Percentiles rank a stretch among this genome's conserved stretches.
Evolutionary conservation across 1,140 invertebrate genomes (phyloP).

Genomic region (Drosophila serrata): DNA sequence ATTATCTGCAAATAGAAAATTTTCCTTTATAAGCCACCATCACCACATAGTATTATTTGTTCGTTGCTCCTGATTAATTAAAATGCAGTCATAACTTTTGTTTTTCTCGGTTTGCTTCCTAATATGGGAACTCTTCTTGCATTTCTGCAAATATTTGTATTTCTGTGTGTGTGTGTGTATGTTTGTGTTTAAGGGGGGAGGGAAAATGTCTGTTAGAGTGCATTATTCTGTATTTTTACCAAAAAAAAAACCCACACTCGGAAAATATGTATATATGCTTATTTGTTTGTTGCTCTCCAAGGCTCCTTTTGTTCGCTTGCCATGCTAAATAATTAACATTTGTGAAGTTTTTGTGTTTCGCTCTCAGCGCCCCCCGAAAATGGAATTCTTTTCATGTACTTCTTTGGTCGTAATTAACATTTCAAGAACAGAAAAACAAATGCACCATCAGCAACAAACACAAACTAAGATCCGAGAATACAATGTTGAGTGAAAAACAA

Average conservation of each 20-base stretch:
- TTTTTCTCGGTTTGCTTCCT: not conserved
- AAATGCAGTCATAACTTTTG: slow-evolving; percentile 31
- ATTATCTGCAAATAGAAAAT: not conserved
- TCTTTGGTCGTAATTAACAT: slow-evolving; percentile 48
- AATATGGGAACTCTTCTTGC: slow-evolving; percentile 12
- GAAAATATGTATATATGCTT: not conserved
- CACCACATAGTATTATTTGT: not conserved
- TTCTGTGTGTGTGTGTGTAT: not conserved
- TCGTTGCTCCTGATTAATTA: slow-evolving; percentile 28
- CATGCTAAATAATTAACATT: slow-evolving; percentile 47
- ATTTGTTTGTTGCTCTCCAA: slow-evolving; percentile 28
- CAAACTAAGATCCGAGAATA: slow-evolving; percentile 29
- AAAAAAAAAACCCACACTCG: too few species aligned
- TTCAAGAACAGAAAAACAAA: slow-evolving; percentile 48
- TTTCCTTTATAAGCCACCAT: not conserved
- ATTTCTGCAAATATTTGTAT: slow-evolving; percentile 19
- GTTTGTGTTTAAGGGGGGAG: not conserved
- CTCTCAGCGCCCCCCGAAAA: slow-evolving; percentile 25
- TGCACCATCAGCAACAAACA: slow-evolving; percentile 25
- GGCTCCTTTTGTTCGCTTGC: slow-evolving; percentile 30
- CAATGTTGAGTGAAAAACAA: slow-evolving; percentile 30
- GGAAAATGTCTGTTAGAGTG: slow-evolving; percentile 19
- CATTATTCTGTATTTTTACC: slow-evolving; percentile 33
- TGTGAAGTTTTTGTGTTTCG: slow-evolving; percentile 47
- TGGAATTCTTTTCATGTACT: slow-evolving; percentile 42